Conservation (phyloP, 2,797 vertebrate species). For the Erethizon dorsatum region DNA sequence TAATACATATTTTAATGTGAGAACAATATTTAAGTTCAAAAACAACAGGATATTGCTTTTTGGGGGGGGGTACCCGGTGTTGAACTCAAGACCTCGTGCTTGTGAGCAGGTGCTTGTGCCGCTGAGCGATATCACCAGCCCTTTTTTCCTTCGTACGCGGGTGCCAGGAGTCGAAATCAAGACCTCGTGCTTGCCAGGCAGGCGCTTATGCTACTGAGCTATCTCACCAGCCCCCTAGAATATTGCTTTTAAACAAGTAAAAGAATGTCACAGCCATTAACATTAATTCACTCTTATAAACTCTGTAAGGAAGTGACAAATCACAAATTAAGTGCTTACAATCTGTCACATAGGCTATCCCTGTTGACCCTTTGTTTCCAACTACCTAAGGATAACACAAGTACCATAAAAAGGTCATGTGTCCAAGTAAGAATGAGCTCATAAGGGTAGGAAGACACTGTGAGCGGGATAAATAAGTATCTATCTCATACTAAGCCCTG, state of each 20-base stretch:
- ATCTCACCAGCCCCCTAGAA: background rate
- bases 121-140: too few species aligned
- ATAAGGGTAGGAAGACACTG: background rate
- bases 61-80: too few species aligned
- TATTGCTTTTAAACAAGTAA: conserved; percentile 23
- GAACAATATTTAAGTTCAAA: conserved; percentile 62
- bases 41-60: conserved; percentile 9
- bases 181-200: too few species aligned
- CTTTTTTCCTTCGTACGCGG: too few species aligned
- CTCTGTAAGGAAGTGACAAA: conserved; percentile 46
- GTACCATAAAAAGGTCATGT: background rate
- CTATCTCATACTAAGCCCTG: background rate
- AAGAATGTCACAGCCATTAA: conserved; percentile 29
- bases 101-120: too few species aligned
- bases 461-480: background rate
- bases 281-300: background rate
- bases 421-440: background rate
- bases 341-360: background rate
- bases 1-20: conserved; percentile 55
- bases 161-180: too few species aligned
- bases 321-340: background rate
- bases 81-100: background rate
- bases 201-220: too few species aligned
- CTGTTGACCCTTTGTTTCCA: conserved; percentile 15
- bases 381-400: conserved; percentile 16